Evolutionary conservation across 2,888 invertebrate genomes (phyloP).

Genomic region (Acronicta psi): DNA sequence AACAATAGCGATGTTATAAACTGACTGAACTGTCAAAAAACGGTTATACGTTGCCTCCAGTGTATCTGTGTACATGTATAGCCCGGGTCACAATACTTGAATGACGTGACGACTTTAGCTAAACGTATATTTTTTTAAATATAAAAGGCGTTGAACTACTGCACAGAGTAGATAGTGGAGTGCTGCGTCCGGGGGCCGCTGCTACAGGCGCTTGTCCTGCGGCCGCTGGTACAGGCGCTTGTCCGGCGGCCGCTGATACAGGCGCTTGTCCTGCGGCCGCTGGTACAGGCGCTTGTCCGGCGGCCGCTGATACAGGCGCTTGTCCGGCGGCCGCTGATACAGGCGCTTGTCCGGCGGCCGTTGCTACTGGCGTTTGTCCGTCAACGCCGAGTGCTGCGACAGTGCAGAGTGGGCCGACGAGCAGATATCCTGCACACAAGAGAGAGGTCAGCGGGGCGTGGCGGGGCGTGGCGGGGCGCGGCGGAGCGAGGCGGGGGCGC

Average conservation of each 20-base stretch:
- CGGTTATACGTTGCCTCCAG: background rate
- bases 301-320: background rate
- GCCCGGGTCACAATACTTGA: background rate
- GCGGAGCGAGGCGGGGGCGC: background rate
- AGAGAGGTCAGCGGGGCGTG: background rate
- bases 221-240: no score
- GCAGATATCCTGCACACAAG: slow-evolving; percentile 73
- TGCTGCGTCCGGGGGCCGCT: no score
- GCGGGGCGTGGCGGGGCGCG: background rate
- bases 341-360: background rate
- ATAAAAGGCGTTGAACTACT: background rate
- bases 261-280: no score
- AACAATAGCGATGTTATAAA: no score
- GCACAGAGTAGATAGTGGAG: background rate
- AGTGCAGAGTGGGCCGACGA: slow-evolving; percentile 89
- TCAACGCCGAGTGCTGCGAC: slow-evolving; percentile 76
- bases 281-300: background rate
- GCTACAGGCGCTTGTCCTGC: no score
- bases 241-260: no score
- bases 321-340: background rate
- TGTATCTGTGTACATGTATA: background rate
- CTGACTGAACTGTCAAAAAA: background rate
- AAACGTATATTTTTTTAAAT: background rate
- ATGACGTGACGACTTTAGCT: no score
- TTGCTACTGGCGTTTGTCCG: slow-evolving; percentile 71